Evolutionary conservation across 2,888 invertebrate species (phyloP).

Genomic region (Chamaedrilus cognettii): DNA sequence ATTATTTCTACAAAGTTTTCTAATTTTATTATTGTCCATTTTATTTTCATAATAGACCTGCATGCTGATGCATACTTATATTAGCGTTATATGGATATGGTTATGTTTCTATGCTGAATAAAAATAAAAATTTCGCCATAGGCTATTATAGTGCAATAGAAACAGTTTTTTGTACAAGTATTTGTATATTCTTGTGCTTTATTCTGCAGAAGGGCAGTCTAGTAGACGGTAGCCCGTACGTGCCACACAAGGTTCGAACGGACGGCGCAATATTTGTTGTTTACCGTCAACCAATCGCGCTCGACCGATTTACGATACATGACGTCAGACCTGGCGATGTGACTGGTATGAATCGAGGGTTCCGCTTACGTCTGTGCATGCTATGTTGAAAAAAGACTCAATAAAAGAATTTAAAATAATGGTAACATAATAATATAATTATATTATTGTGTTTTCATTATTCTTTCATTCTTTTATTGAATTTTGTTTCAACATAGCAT

Average conservation of each 20-base stretch:
- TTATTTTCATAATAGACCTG: neutral
- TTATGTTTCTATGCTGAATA: too few relatives aligned
- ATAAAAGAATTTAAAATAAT: too few relatives aligned
- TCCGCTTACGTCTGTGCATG: too few relatives aligned
- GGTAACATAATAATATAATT: too few relatives aligned
- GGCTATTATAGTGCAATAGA: neutral
- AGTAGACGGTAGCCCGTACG: conserved; percentile 12
- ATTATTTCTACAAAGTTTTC: too few relatives aligned
- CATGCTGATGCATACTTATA: neutral
- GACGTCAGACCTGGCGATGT: conserved; percentile 59
- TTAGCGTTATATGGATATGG: too few relatives aligned
- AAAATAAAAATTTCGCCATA: too few relatives aligned
- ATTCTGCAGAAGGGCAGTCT: conserved; percentile 3
- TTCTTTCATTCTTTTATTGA: too few relatives aligned
- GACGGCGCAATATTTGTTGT: conserved; percentile 56
- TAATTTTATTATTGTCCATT: neutral
- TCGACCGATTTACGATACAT: conserved; percentile 62
- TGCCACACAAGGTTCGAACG: conserved; percentile 45
- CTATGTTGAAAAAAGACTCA: too few relatives aligned
- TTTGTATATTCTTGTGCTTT: neutral
- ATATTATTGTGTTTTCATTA: too few relatives aligned
- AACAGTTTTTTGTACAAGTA: neutral
- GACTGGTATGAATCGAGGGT: too few relatives aligned
- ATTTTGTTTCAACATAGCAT: too few relatives aligned
- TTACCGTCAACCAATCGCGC: conserved; percentile 61